phyloP scores from a whole-genome alignment of 2,888 invertebrate genomes.

The Leptinotarsa juncta region DNA sequence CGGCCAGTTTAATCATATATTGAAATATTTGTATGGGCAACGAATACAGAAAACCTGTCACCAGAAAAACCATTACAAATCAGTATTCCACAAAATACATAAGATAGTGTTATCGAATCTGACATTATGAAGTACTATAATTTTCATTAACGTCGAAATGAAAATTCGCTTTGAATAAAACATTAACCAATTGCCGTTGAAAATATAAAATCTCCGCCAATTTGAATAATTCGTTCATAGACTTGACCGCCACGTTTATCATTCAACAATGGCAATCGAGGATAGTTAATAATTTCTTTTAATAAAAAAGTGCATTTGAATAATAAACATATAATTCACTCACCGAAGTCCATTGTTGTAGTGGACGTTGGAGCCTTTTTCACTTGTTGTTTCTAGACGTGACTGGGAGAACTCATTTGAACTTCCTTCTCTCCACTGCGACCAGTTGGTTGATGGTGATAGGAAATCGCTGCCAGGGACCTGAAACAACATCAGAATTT shows the following conservation, averaged over 20 bases:
- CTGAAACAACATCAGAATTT: slow-evolving; percentile 34
- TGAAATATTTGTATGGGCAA: too few relatives aligned
- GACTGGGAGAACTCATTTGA: slow-evolving; percentile 54
- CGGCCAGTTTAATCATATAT: too few relatives aligned
- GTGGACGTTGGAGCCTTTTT: slow-evolving; percentile 34
- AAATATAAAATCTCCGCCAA: slow-evolving; percentile 9
- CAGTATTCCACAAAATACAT: not conserved
- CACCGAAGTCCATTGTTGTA: slow-evolving; percentile 62
- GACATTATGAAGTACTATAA: not conserved
- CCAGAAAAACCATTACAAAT: too few relatives aligned
- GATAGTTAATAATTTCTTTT: slow-evolving; percentile 55
- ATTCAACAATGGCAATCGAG: slow-evolving; percentile 21
- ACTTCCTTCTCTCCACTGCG: slow-evolving; percentile 45
- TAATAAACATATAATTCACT: slow-evolving; percentile 52
- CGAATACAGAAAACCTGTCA: too few relatives aligned
- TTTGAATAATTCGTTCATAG: slow-evolving; percentile 35
- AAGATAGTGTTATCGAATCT: not conserved
- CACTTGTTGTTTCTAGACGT: slow-evolving; percentile 45
- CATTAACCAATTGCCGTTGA: slow-evolving; percentile 3
- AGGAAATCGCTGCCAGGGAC: slow-evolving; percentile 31
- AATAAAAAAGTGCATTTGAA: slow-evolving; percentile 48
- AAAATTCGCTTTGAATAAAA: slow-evolving; percentile 34
- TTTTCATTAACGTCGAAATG: not conserved
- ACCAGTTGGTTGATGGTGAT: slow-evolving; percentile 27
- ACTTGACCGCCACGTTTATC: slow-evolving; percentile 17